phyloP scores from a whole-genome alignment of 2,113 vertebrate genomes.

The Lophochroa leadbeateri region DNA sequence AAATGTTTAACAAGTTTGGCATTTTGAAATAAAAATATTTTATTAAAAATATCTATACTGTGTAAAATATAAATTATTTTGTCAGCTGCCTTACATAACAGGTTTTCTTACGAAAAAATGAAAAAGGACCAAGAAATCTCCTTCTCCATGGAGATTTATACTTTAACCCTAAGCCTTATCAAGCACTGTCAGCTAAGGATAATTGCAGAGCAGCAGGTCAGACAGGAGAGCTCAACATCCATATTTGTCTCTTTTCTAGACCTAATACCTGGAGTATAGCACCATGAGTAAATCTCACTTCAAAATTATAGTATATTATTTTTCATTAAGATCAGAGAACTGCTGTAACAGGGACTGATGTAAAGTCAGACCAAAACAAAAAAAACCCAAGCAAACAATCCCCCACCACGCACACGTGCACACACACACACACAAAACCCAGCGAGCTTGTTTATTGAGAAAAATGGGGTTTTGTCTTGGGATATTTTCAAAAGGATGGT shows the following conservation, averaged over 20 bases:
- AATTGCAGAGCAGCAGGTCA: background rate
- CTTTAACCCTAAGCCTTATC: background rate
- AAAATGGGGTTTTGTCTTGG: background rate
- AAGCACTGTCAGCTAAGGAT: background rate
- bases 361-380: too few relatives aligned
- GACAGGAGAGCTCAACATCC: background rate
- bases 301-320: background rate
- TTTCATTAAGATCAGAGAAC: background rate
- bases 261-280: background rate
- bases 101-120: background rate
- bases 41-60: background rate
- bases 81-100: background rate
- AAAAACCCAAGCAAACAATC: background rate
- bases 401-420: accelerated
- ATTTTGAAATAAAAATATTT: background rate
- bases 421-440: background rate
- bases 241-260: background rate
- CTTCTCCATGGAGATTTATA: background rate
- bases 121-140: background rate
- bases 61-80: background rate
- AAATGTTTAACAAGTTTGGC: background rate
- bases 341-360: too few relatives aligned
- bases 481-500: background rate
- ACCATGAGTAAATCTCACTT: background rate
- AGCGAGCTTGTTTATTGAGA: background rate